Percentiles rank a stretch among this genome's conserved stretches.
These are phyloP conservation scores for Hemaris fuciformis DNA, from an alignment of 2,888 invertebrate species.

Conservation along the genomic window DNA sequence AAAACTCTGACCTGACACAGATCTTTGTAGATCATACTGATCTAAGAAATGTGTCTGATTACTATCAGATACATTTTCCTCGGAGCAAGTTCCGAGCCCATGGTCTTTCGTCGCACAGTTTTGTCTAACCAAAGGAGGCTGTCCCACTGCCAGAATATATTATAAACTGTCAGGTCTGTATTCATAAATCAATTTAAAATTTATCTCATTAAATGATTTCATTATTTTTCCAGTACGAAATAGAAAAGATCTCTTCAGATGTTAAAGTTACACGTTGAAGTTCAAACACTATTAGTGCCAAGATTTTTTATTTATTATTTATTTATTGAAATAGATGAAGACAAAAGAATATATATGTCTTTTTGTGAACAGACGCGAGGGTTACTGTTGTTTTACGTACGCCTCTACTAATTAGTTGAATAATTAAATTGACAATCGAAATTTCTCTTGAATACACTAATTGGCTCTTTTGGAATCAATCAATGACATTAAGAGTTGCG, in stretches of 20 bases:
- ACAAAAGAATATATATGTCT: neutral
- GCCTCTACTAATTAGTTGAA: conserved; percentile 3
- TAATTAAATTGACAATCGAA: neutral
- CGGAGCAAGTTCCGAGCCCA: too few species aligned
- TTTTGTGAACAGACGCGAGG: neutral
- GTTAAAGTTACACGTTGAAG: neutral
- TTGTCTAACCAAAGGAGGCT: too few species aligned
- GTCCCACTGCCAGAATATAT: too few species aligned
- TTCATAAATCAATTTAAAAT: too few species aligned
- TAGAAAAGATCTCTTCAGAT: neutral
- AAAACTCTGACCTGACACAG: too few species aligned
- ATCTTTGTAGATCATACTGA: too few species aligned
- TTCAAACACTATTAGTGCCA: neutral
- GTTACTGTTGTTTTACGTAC: neutral
- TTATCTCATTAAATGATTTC: neutral
- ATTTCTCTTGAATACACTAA: conserved; percentile 7
- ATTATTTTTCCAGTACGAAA: neutral
- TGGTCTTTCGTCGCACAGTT: too few species aligned
- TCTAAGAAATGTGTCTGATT: too few species aligned
- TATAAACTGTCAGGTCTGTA: too few species aligned
- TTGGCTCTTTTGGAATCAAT: conserved; percentile 12
- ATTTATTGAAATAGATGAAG: too few species aligned
- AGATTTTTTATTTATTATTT: too few species aligned
- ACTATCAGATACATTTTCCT: too few species aligned
- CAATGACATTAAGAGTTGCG: neutral